Evolutionary conservation across 2,113 vertebrate species (phyloP), one percentile per base, ranked within the genome.

Genomic region (Meleagris gallopavo): DNA sequence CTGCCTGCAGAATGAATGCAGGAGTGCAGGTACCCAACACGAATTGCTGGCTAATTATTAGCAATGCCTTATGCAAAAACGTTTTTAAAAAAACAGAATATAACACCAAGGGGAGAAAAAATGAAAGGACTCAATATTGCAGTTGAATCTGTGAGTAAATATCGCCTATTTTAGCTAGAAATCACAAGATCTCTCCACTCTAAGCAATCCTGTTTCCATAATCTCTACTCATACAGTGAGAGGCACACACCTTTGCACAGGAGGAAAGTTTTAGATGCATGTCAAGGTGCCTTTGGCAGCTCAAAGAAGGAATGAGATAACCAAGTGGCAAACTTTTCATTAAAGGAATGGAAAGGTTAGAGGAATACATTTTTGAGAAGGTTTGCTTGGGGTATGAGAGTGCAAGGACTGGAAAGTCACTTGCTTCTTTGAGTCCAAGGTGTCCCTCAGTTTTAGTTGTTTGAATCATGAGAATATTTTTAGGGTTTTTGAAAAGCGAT

Each of bases 41-140:
- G 7, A 81, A 70, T 11, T 27, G 6, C 34, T 40, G 48, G 46
- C 40, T 40, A 80, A 43, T 18, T 25, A 66, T 36, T 55, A 57
- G 34, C 19, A 36, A 36, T 9, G 2, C 5, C 9, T 24, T 10
- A n/a, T 7, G 29, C 10, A 62, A 83, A 84, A 43, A 2, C 0
- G 2, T 29, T 16, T 16, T 25, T 43, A 11, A 36, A 62, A 25
- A 22, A 7, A 4, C 24, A 52, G 16, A 60, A 60, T 32, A 27
- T 10, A 45, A 66, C 30, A 70, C 13, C 21, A 41, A 25, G 5
- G 30, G 1, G 1, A 0, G 5, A 41, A 38, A 48, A 3, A 1
- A 34, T 18, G 8, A 10, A 5, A 41, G 62, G 9, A 21, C 4
- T 43, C 10, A 70, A 19, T 12, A n/a, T 2, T 34, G 11, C 5